phyloP scores from a whole-genome alignment of 92 coral and sea anemone genomes.

The Isaurus tuberculatus region DNA sequence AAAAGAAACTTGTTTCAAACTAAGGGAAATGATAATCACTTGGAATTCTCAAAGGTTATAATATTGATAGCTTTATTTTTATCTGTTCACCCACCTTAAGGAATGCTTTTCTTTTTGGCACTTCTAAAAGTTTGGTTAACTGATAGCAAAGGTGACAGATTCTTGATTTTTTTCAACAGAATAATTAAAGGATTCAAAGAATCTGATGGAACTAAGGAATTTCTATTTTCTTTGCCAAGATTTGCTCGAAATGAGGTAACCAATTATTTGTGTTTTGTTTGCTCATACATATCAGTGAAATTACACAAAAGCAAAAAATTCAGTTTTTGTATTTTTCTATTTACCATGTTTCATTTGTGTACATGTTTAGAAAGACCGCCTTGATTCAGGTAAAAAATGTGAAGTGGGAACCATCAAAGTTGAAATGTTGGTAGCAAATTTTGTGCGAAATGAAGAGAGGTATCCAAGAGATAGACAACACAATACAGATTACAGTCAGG shows the following conservation, averaged over 20 bases:
- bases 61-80: too few relatives aligned
- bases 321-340: background rate
- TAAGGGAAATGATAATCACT: too few relatives aligned
- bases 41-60: too few relatives aligned
- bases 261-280: background rate
- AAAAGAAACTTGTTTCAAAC: too few relatives aligned
- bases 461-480: background rate
- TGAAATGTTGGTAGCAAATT: conserved; percentile 31
- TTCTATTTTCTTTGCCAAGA: conserved; percentile 51
- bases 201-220: conserved; percentile 20
- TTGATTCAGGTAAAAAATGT: conserved; percentile 1
- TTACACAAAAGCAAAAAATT: background rate
- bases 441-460: background rate
- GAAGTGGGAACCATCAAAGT: conserved; percentile 38
- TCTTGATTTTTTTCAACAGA: background rate
- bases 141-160: background rate
- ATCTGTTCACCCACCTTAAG: too few relatives aligned
- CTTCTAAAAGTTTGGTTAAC: background rate
- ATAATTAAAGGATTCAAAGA: conserved; percentile 27
- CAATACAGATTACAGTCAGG: conserved; percentile 8
- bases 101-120: too few relatives aligned
- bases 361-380: conserved; percentile 31
- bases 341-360: too few relatives aligned
- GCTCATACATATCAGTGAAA: background rate
- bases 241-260: conserved; percentile 40